Conservation (phyloP, 2,797 vertebrate genomes). For the Megalops cyprinoides region DNA sequence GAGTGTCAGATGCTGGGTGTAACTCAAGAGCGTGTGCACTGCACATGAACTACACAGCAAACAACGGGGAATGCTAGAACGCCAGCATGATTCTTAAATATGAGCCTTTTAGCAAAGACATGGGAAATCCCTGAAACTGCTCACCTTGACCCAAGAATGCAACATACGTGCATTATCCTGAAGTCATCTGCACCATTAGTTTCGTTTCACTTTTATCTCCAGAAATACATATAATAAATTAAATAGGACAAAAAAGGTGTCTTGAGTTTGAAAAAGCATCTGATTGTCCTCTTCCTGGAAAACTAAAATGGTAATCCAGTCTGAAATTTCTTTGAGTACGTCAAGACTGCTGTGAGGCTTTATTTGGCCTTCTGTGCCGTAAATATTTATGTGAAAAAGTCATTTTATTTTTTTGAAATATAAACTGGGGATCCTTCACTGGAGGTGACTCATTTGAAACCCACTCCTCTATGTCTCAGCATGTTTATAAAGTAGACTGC, state of each 20-base stretch:
- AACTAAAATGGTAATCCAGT: slow-evolving; percentile 53
- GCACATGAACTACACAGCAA: background rate
- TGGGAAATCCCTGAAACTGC: background rate
- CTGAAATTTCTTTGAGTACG: slow-evolving; percentile 37
- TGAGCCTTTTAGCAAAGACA: background rate
- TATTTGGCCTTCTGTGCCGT: slow-evolving; percentile 64
- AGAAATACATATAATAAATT: background rate
- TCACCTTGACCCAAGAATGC: background rate
- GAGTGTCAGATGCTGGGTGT: background rate
- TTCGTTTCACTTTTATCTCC: background rate
- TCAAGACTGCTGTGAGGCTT: slow-evolving; percentile 54
- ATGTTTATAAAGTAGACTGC: slow-evolving; percentile 70
- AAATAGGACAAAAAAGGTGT: background rate
- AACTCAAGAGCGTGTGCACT: background rate
- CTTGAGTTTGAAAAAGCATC: slow-evolving; percentile 38
- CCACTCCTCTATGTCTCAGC: slow-evolving; percentile 52
- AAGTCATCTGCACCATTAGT: background rate
- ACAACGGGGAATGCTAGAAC: background rate
- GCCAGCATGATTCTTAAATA: background rate
- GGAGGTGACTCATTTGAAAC: slow-evolving; percentile 75
- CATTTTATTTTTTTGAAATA: slow-evolving; percentile 75
- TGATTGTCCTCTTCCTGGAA: slow-evolving; percentile 48
- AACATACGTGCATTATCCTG: background rate
- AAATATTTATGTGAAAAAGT: slow-evolving; percentile 75
- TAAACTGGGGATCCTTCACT: slow-evolving; percentile 67